Base-by-base conservation (phyloP, 2,888 invertebrate genomes). In the Ophion ellenae region DNA sequence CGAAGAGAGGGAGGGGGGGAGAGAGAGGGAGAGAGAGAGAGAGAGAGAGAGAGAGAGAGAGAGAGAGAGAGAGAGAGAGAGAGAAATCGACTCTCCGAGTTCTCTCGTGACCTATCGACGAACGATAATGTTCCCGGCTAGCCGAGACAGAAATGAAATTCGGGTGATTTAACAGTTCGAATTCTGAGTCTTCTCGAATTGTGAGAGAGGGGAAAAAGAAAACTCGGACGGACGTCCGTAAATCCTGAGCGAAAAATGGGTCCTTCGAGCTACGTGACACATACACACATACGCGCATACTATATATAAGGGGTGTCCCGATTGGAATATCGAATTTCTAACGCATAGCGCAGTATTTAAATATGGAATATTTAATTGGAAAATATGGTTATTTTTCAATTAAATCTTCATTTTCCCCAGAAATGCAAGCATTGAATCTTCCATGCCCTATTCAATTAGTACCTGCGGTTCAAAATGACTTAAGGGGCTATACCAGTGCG, bases 131-230 rank as follows among this genome's bases (percentile, higher is more conserved):
- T 89, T 86, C 86, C 87, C 87, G 84, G 87, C 81, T 57, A 78
- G 86, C 86, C 89, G 86, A 89, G 90, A 90, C 90, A 91, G 92
- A 92, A 92, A 92, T 92, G 91, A 92, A 92, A 92, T 92, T 92
- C 90, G 84, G 88, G 90, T 91, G 92, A 92, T 92, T 92, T 92
- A 91, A 91, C 91, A 88, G 91, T 91, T 91, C 89, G 90, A 88
- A 90, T 89, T 87, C 88, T 87, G 87, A 88, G 88, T 87, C 85
- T 76, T 40, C 73, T 81, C 87, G 88, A 89, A 89, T 89, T 86
- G 88, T 82, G 84, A 86, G 85, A 53, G 17, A 74, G 40, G 45
- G 59, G 59, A 57, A 64, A 66, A 80, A 80, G 63, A 76, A 67
- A 71, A 73, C 66, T 83, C 32, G 67, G 90, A 89, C 87, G 88